Evolutionary conservation across 2,797 vertebrate genomes (phyloP).

Genomic region (Salmo trutta): DNA sequence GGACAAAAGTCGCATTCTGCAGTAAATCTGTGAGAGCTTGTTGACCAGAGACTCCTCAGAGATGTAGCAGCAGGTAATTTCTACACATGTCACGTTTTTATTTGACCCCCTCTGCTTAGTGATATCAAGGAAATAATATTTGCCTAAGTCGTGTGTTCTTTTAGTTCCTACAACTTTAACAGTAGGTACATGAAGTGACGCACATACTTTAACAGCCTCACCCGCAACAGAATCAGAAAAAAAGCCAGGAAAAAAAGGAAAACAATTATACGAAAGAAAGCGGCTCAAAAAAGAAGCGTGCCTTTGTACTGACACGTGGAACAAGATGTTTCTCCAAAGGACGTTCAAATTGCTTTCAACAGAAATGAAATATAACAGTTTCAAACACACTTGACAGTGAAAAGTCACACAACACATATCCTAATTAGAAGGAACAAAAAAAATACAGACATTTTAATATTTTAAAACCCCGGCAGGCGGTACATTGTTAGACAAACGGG

Average conservation of each 20-base stretch:
- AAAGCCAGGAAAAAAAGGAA: background rate
- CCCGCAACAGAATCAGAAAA: slow-evolving; percentile 17
- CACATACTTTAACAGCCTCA: slow-evolving; percentile 3
- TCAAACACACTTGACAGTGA: slow-evolving; percentile 72
- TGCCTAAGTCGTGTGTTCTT: background rate
- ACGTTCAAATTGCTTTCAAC: slow-evolving; percentile 73
- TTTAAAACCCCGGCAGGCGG: slow-evolving; percentile 72
- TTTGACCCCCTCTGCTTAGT: too few relatives aligned
- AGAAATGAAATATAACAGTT: slow-evolving; percentile 68
- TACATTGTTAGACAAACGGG: slow-evolving; percentile 75
- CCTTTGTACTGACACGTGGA: slow-evolving; percentile 70
- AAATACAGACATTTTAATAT: slow-evolving; percentile 73
- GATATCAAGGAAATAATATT: background rate
- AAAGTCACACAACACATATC: slow-evolving; percentile 70
- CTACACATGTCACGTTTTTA: background rate
- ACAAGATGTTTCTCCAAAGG: slow-evolving; percentile 71
- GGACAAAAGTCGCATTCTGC: too few relatives aligned
- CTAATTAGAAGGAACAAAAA: slow-evolving; percentile 74
- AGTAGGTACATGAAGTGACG: slow-evolving; percentile 27
- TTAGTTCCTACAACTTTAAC: background rate
- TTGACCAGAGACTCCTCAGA: slow-evolving; percentile 10
- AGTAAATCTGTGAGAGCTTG: background rate
- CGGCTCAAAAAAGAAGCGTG: slow-evolving; percentile 5
- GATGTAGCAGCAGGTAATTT: background rate
- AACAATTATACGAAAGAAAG: background rate